Evolutionary conservation across 2,888 invertebrate genomes (phyloP), one percentile per base, ranked within the genome.

Genomic region (Ophioninae sp.): DNA sequence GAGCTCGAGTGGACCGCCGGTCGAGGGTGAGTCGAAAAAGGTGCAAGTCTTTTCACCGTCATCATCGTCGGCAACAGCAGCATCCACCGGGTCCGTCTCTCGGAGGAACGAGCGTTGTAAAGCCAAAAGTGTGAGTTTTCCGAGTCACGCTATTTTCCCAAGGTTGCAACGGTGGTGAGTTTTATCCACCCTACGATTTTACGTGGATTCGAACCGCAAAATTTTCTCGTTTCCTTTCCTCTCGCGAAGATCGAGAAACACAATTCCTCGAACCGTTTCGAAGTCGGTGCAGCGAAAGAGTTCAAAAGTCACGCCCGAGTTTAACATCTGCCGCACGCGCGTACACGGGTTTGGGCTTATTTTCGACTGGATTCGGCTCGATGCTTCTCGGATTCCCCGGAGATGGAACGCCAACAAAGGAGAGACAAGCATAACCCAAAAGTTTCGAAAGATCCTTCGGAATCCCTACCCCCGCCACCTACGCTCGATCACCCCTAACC

Each of bases 361-460:
- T 74, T 82, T 74, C 30, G 64, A 65, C 62, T 69, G 64, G 65
- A 50, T 44, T 20, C 17, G 20, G 50, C 62, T 64, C 30, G 67
- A 23, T 65, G 65, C 57, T 56, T 41, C 65, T 59, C 75, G 70
- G 50, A 21, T 57, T 70, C 75, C 67, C 70, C 20, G 73, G 79
- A 79, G 59, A 75, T 39, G 74, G 62, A 74, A 67, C 69, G 50
- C 74, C 67, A 44, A 64, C 17, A 20, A 39, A 75, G 41, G 39
- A 39, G 30, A 70, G 30, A 70, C 21, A 37, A 23, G 65, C 21
- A 81, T 77, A 67, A 57, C 30, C n/a, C 57, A 39, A 17, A 82
- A 79, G 75, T 79, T 83, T 68, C 72, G 56, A 80, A 76, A 73
- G 56, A 70, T 79, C 67, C 37, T 70, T 76, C 73, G 62, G 30